Evolutionary conservation across 1,140 invertebrate genomes (phyloP), one percentile per base, ranked within the genome.

Genomic region (Saccostrea echinata): DNA sequence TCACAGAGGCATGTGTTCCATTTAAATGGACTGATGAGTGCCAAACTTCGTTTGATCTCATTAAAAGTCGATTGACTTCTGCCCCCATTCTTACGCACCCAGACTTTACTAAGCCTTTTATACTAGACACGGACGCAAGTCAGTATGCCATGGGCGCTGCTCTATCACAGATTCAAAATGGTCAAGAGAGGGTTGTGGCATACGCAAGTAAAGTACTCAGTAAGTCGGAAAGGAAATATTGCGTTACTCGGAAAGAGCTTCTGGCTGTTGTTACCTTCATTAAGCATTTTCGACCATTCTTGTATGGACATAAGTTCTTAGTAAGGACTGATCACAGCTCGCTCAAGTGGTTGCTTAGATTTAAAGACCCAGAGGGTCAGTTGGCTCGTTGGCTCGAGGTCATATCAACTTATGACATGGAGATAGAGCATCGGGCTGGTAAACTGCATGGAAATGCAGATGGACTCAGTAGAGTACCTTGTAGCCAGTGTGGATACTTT

Each of bases 61-160:
- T 90, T 24, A 95, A 94, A 88, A 53, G 90, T 55, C 33, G 80
- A 53, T 53, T 94, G 51, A 90, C 80, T 30, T 86, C 24, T 3
- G 21, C 86, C 27, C 90, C 93, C 8, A 87, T 92, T 35, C 86
- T 94, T 76, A 35, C 53, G 35, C 91, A 91, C 84, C 92, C 92
- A 61, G 90, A 95, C 88, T 92, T 92, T 68, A 71, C 51, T 3
- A 89, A 93, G 89, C 92, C 90, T 0, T 94, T 94, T 55, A 93
- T 93, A 1, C 87, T 95, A 1, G 93, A 94, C 55, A 94, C 93
- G 0, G 95, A 96, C 89, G 94, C 94, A 27, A 94, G 93, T 53
- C 91, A 94, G 13, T 90, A 91, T 90, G 92, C 93, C 11, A 90
- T 95, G 61, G 94, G 93, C 13, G 94, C 93, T n/a, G 92, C 94